These are phyloP conservation scores for Slavum lentiscoides DNA, from an alignment of 2,888 invertebrate genomes.

Conservation along the genomic window DNA sequence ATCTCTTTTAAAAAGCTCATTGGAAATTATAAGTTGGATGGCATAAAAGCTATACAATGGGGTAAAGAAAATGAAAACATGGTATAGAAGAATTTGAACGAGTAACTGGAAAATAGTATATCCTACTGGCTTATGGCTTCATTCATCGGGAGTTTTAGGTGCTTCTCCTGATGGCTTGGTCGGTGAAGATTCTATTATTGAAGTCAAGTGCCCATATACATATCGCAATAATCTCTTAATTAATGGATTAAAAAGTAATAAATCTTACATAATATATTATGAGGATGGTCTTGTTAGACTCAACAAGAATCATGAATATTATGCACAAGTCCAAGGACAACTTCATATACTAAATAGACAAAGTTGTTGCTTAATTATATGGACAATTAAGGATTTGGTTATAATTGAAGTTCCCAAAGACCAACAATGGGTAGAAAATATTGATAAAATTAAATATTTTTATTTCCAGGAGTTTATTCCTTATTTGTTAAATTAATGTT, in stretches of 20 bases:
- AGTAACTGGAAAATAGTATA: neutral
- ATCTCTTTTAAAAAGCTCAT: neutral
- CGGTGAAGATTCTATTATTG: neutral
- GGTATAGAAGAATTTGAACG: neutral
- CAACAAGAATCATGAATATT: neutral
- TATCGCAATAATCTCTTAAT: neutral
- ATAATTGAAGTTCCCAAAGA: neutral
- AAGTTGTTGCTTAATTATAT: neutral
- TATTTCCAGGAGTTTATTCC: conserved; percentile 6
- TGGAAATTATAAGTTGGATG: neutral
- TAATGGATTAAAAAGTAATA: neutral
- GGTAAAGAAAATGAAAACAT: neutral
- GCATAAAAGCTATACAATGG: neutral
- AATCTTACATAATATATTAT: neutral
- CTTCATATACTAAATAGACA: neutral
- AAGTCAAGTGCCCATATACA: neutral
- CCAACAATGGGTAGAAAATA: neutral
- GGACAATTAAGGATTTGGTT: conserved; percentile 4
- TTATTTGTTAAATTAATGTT: neutral
- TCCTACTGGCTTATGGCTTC: neutral
- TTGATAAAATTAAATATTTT: neutral
- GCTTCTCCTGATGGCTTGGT: neutral
- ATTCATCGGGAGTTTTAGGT: neutral
- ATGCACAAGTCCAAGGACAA: neutral
- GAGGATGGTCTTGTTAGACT: neutral